Percentiles rank a stretch among this genome's conserved stretches.
These are phyloP conservation scores for Drosophila limbata DNA, from an alignment of 2,888 invertebrate species.

Conservation along the genomic window DNA sequence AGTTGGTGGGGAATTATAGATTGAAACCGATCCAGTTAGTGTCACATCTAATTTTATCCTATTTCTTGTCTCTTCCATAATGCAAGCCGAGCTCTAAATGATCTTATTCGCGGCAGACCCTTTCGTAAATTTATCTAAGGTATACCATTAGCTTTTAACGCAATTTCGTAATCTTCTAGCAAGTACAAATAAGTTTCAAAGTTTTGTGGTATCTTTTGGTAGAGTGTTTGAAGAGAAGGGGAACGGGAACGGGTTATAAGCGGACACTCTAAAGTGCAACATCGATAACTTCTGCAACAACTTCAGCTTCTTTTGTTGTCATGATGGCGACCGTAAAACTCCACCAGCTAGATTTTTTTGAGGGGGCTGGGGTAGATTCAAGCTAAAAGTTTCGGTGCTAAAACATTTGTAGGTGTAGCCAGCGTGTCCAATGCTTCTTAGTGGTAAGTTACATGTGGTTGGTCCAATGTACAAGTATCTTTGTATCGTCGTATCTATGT, in stretches of 20 bases:
- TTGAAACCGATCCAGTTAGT: not conserved
- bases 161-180: conserved; percentile 44
- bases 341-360: not conserved
- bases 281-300: conserved; percentile 72
- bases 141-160: conserved; percentile 66
- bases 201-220: conserved; percentile 24
- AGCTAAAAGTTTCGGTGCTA: conserved; percentile 51
- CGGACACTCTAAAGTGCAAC: conserved; percentile 68
- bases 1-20: not conserved
- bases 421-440: conserved; percentile 55
- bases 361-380: conserved; percentile 1
- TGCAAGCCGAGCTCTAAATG: not conserved
- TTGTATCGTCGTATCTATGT: conserved; percentile 27
- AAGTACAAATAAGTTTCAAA: conserved; percentile 32
- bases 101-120: not conserved
- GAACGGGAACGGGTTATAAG: conserved; percentile 28
- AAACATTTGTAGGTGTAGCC: conserved; percentile 65
- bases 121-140: not conserved
- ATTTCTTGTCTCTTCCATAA: not conserved
- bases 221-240: not conserved
- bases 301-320: conserved; percentile 56
- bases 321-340: conserved; percentile 55
- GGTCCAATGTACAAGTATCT: conserved; percentile 13
- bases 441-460: conserved; percentile 32
- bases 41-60: not conserved